Conservation (phyloP, 2,113 vertebrate genomes). For the Fregata magnificens region DNA sequence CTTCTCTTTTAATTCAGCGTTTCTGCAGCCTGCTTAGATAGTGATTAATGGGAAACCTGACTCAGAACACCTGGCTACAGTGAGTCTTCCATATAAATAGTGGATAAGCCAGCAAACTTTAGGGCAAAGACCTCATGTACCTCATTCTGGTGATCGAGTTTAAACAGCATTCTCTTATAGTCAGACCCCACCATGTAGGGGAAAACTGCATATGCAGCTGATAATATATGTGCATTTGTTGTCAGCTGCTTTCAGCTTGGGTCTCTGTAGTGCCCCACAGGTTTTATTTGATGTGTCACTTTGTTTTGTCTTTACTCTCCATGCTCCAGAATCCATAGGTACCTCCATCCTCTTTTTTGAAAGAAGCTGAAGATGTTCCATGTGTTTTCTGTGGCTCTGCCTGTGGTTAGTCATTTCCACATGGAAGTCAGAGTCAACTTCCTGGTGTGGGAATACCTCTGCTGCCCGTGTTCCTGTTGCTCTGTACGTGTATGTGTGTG, state of each 20-base stretch:
- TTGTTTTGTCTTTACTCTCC: background rate
- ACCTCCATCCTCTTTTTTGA: background rate
- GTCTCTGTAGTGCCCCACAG: background rate
- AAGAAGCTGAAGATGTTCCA: background rate
- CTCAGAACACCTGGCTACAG: background rate
- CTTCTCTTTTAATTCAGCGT: background rate
- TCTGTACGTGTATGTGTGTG: background rate
- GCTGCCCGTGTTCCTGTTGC: background rate
- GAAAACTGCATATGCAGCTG: background rate
- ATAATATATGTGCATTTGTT: background rate
- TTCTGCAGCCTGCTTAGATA: background rate
- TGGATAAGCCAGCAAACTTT: background rate
- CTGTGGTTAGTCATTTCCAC: background rate
- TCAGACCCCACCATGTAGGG: background rate
- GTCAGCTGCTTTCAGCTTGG: background rate
- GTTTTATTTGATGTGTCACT: background rate
- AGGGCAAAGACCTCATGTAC: background rate
- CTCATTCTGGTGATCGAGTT: background rate
- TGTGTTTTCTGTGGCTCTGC: background rate
- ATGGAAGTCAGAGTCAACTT: background rate
- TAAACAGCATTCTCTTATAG: background rate
- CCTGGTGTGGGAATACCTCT: background rate
- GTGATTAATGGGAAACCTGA: background rate
- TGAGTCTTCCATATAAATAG: background rate
- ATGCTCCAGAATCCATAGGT: background rate